phyloP scores from a whole-genome alignment of 2,888 invertebrate species.

The Watsonalla binaria region DNA sequence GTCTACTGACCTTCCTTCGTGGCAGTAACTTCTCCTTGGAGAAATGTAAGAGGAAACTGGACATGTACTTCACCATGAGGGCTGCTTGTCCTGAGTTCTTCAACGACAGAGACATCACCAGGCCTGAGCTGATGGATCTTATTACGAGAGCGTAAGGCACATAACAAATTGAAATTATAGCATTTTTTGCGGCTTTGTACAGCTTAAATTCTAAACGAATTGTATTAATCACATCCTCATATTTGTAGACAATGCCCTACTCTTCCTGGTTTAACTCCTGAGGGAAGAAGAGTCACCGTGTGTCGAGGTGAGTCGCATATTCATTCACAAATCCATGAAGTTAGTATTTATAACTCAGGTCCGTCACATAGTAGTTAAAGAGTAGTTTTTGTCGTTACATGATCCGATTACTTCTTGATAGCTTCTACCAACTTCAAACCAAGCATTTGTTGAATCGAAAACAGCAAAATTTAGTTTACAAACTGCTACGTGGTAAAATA shows the following conservation, averaged over 20 bases:
- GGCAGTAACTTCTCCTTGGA: slow-evolving; percentile 90
- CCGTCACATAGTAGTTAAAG: too few species aligned
- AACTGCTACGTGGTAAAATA: too few species aligned
- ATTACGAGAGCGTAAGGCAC: slow-evolving; percentile 80
- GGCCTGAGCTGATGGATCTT: slow-evolving; percentile 81
- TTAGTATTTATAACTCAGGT: not conserved
- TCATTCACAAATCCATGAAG: not conserved
- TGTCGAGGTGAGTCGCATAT: slow-evolving; percentile 72
- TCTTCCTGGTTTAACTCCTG: slow-evolving; percentile 87
- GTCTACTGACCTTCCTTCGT: slow-evolving; percentile 85
- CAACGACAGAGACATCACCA: slow-evolving; percentile 82
- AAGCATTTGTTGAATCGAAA: too few species aligned
- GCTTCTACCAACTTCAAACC: too few species aligned
- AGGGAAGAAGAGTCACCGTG: slow-evolving; percentile 85
- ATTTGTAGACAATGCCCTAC: slow-evolving; percentile 84
- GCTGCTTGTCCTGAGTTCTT: slow-evolving; percentile 90
- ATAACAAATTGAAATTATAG: not conserved
- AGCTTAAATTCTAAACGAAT: too few species aligned
- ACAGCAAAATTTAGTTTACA: too few species aligned
- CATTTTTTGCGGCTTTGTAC: too few species aligned
- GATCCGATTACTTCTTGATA: too few species aligned
- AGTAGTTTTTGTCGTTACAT: too few species aligned
- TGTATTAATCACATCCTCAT: not conserved
- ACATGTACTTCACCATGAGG: slow-evolving; percentile 92
- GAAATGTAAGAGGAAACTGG: slow-evolving; percentile 84